Evolutionary conservation across 2,113 vertebrate species (phyloP), one percentile per base, ranked within the genome.

Genomic region (Gadus macrocephalus): DNA sequence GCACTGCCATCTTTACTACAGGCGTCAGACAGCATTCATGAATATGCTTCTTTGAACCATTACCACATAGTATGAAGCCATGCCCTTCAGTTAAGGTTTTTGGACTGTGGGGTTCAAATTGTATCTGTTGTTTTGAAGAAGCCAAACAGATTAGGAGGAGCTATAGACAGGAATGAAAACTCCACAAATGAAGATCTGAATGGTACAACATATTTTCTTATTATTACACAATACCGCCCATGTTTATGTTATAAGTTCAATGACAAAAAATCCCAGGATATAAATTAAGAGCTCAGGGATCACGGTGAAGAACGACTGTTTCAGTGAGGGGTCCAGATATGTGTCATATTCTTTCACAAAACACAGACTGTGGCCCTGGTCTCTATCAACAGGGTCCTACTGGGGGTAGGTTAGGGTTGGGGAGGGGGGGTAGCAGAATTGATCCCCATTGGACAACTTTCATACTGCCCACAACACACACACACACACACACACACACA

Each of bases 301-400:
- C 89, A 84, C 60, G 60, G 82, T 9, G 77, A 78, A 87, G 91
- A 89, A 88, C 91, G 89, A 91, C 89, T 76, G 87, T 83, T 89
- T 85, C 84, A 90, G 85, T 89, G 90, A 90, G 87, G 86, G 88
- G 84, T 90, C 86, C 87, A 85, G 86, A 81, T 88, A 87, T 80
- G 80, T 84, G 81, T 87, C 83, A 89, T 93, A 91, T 93, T 92
- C 92, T 92, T 87, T 92, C 89, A 91, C 87, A 89, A 92, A 92
- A 93, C 90, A 92, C 86, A 85, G 70, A 67, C 84, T 85, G 67
- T 80, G 76, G 76, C 69, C 65, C 61, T 64, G 78, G 79, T 87
- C 85, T 88, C 79, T 68, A 66, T 28, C 78, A 83, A 81, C 15
- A 5, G 62, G 70, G 56, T 49, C 53, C 19, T 38, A 38, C 59